Evolutionary conservation across 2,888 invertebrate genomes (phyloP).

Genomic region (Archaeoteleia sp.): DNA sequence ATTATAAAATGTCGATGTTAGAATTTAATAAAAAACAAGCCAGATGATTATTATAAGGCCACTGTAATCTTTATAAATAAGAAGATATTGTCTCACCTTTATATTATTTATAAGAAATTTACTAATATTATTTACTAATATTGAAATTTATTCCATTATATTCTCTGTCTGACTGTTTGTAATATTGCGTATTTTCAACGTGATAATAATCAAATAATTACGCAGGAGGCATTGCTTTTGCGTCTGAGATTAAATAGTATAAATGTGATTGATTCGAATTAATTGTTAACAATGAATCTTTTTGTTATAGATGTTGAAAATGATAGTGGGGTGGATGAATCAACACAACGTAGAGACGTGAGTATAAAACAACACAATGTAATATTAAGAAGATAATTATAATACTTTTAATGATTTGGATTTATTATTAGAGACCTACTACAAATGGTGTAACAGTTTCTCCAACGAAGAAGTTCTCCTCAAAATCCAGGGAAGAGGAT

Average conservation of each 20-base stretch:
- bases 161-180: too few species aligned
- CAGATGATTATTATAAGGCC: too few species aligned
- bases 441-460: slow-evolving; percentile 84
- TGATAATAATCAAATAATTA: too few species aligned
- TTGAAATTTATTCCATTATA: too few species aligned
- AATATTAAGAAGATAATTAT: slow-evolving; percentile 2
- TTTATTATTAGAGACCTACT: slow-evolving; percentile 52
- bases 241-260: too few species aligned
- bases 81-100: too few species aligned
- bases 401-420: slow-evolving; percentile 1
- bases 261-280: slow-evolving; percentile 2
- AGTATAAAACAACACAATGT: slow-evolving; percentile 70
- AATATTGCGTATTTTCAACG: too few species aligned
- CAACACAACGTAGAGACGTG: slow-evolving; percentile 85
- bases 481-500: slow-evolving; percentile 76
- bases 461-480: slow-evolving; percentile 81
- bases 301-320: slow-evolving; percentile 86
- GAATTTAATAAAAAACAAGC: too few species aligned
- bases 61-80: too few species aligned
- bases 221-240: slow-evolving; percentile 34
- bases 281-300: slow-evolving; percentile 30
- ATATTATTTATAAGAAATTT: too few species aligned
- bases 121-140: too few species aligned
- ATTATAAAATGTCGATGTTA: slow-evolving; percentile 9
- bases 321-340: slow-evolving; percentile 88